Base-by-base conservation (phyloP, 1,140 invertebrate genomes). In the Trichoplusia ni region DNA sequence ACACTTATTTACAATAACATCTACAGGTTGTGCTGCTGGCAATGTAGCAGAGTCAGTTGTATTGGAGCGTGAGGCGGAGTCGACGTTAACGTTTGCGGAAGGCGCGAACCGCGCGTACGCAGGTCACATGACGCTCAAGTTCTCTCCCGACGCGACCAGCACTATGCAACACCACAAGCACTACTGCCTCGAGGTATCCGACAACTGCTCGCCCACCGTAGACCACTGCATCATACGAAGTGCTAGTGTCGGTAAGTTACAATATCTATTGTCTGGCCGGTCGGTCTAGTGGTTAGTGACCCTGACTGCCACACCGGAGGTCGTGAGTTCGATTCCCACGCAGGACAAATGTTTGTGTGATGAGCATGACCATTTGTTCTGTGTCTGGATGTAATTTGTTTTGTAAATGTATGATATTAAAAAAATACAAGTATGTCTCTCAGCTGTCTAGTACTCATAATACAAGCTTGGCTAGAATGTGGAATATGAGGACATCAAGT, bases 141-240 rank as follows among this genome's bases (percentile, higher is more conserved):
- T 99, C 91, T 97, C 96, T 2, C 98, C 98, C 0, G 98, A 98
- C 81, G 96, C 97, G 6, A 96, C 96, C 16, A 97, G 96, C 47
- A 97, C 97, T 21, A 96, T 98, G 56, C 97, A 97, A 35, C 97
- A 99, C 91, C 98, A 99, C 88, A 99, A 99, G 90, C 98, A 99
- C 86, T 99, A 99, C 89, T 98, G 97, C 79, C 92, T 99, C n/a
- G 98, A 99, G 90, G 96, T 99, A 18, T 96, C 96, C 27, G 98
- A 99, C 86, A 98, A 98, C 91, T 98, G 97, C 87, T 97, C 97
- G 56, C 98, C 98, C 6, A 98, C 96, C 0, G 95, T 99, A 69
- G 98, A 99, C 89, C 97, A 99, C 82, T 99, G 98, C 89, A 96
- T 98, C 75, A 99, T 99, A 75, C 93, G 98, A 67, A 99, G 97